Evolutionary conservation across 1,140 invertebrate species (phyloP).

Genomic region (Delia radicum): DNA sequence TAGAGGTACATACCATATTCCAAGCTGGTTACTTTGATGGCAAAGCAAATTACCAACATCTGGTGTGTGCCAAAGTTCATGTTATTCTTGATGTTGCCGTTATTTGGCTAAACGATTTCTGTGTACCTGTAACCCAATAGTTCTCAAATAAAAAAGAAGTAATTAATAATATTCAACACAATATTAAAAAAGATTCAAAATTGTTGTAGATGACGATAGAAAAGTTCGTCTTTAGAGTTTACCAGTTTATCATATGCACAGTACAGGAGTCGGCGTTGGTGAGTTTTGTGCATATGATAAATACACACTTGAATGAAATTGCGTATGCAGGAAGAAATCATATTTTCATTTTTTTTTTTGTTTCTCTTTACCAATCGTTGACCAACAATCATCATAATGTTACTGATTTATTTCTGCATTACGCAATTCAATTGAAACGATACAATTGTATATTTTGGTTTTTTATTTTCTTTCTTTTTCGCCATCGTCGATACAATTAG

Average conservation of each 20-base stretch:
- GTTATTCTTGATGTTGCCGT: not conserved
- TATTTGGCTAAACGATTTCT: not conserved
- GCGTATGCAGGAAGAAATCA: not conserved
- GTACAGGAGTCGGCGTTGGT: not conserved
- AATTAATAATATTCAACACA: not conserved
- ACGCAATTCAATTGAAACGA: not conserved
- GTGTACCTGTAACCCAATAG: not conserved
- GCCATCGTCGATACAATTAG: too few relatives aligned
- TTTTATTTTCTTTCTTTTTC: too few relatives aligned
- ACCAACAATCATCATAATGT: too few relatives aligned
- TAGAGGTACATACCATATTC: constrained; percentile 14
- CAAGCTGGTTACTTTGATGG: not conserved
- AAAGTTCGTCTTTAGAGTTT: not conserved
- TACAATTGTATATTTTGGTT: not conserved
- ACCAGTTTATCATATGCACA: not conserved
- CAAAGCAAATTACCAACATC: not conserved
- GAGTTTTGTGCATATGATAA: not conserved
- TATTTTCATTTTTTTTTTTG: too few relatives aligned
- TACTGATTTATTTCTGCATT: not conserved
- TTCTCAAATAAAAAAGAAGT: not conserved
- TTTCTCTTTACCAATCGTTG: too few relatives aligned
- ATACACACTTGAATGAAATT: not conserved
- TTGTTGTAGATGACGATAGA: too few relatives aligned
- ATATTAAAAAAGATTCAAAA: too few relatives aligned
- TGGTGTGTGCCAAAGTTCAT: too few relatives aligned